Percentiles rank a stretch among this genome's conserved stretches.
Evolutionary conservation across 2,888 invertebrate species (phyloP).

Genomic region (Muscina levida): DNA sequence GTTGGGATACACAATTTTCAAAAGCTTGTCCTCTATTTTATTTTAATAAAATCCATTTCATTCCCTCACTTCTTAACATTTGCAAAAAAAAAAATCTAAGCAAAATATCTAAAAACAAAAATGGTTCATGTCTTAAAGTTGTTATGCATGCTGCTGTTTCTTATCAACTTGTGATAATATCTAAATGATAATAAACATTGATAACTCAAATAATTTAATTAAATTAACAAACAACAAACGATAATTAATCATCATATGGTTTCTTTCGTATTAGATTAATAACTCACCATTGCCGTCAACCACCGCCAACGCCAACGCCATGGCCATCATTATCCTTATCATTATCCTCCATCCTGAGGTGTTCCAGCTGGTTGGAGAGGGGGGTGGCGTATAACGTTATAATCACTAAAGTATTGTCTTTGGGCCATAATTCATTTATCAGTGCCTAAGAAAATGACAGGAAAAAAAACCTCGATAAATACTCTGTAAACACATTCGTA

Average conservation of each 20-base stretch:
- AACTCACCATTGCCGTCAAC: slow-evolving; percentile 5
- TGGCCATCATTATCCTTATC: slow-evolving; percentile 11
- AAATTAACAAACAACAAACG: slow-evolving; percentile 42
- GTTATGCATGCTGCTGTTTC: not conserved
- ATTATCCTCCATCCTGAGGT: slow-evolving; percentile 6
- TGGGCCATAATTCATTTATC: slow-evolving; percentile 68
- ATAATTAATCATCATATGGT: slow-evolving; percentile 61
- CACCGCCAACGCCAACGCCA: not conserved
- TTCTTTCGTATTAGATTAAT: slow-evolving; percentile 30
- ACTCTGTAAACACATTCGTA: slow-evolving; percentile 34
- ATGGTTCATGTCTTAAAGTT: slow-evolving; percentile 22
- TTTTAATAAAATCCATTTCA: too few species aligned
- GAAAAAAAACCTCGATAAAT: slow-evolving; percentile 34
- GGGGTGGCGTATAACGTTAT: slow-evolving; percentile 36
- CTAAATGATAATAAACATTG: slow-evolving; percentile 14
- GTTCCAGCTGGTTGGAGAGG: not conserved
- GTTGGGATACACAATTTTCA: too few species aligned
- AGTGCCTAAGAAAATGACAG: slow-evolving; percentile 47
- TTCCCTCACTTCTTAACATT: too few species aligned
- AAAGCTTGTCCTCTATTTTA: too few species aligned
- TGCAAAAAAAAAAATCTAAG: too few species aligned
- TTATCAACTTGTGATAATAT: not conserved
- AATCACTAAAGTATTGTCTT: slow-evolving; percentile 60
- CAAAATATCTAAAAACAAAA: too few species aligned
- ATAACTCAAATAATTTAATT: slow-evolving; percentile 38